Evolutionary conservation across 2,888 invertebrate species (phyloP).

Genomic region (Dasysyrphus albostriatus): DNA sequence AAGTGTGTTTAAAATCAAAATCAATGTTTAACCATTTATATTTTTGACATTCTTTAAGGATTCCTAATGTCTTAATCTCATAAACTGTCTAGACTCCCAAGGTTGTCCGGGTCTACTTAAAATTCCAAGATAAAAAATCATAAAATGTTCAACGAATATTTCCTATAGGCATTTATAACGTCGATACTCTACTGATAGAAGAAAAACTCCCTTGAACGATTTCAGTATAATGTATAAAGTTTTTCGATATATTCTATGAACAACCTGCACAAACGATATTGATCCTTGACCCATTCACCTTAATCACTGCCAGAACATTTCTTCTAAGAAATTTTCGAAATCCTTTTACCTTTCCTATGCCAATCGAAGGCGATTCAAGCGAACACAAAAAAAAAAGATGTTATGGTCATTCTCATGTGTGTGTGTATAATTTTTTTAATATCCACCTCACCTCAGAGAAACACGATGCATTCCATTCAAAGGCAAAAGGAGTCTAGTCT

Average conservation of each 20-base stretch:
- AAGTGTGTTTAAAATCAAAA: too few relatives aligned
- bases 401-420: not conserved
- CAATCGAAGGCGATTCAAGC: conserved; percentile 19
- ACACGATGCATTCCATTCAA: conserved; percentile 33
- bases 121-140: not conserved
- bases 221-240: not conserved
- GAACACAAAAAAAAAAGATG: not conserved
- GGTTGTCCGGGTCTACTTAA: not conserved
- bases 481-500: not conserved
- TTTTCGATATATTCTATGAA: not conserved
- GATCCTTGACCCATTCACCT: conserved; percentile 18
- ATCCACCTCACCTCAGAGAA: not conserved
- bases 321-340: not conserved
- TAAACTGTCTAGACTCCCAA: not conserved
- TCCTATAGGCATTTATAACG: not conserved
- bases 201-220: not conserved
- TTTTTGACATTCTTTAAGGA: too few relatives aligned
- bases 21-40: too few relatives aligned
- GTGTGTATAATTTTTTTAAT: not conserved
- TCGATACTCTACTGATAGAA: not conserved
- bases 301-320: conserved; percentile 8
- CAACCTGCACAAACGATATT: not conserved
- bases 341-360: not conserved
- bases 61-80: not conserved
- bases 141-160: not conserved